Conservation (phyloP, 64 coral and sea anemone species). For the Dendronephthya gigantea region DNA sequence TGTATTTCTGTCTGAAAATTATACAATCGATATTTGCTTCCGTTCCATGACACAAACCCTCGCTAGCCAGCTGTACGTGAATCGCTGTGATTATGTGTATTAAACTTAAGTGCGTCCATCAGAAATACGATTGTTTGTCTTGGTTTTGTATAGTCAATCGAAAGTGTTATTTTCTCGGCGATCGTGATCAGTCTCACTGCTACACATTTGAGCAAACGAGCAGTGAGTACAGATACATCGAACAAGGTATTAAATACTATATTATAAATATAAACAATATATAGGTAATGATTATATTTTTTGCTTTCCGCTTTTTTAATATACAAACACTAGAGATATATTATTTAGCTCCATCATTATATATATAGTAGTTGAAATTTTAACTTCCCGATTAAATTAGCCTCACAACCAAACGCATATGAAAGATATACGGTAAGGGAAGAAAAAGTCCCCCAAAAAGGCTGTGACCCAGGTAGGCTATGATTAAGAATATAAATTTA, state of each 20-base stretch:
- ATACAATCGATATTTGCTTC: slow-evolving; percentile 18
- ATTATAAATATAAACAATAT: neutral
- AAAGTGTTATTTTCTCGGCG: slow-evolving; percentile 98
- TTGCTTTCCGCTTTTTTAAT: neutral
- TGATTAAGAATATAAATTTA: neutral
- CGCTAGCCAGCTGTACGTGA: neutral
- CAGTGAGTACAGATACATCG: slow-evolving; percentile 64
- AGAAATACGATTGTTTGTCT: neutral
- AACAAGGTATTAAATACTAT: slow-evolving; percentile 47
- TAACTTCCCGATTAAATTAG: slow-evolving; percentile 1
- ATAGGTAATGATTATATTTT: neutral
- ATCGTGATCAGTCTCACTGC: slow-evolving; percentile 97
- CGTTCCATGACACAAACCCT: neutral
- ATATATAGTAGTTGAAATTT: neutral
- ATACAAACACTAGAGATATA: neutral
- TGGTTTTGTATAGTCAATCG: slow-evolving; percentile 54
- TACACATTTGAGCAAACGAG: slow-evolving; percentile 90
- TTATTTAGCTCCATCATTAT: no score
- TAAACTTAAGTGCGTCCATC: neutral
- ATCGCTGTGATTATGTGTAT: neutral
- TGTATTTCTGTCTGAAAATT: neutral
- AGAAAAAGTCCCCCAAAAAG: slow-evolving; percentile 1
- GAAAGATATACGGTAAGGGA: neutral
- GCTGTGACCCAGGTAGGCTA: neutral
- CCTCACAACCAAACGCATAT: neutral